Percentiles rank a stretch among this genome's conserved stretches.
Conservation (phyloP, 2,797 vertebrate species). For the Acrossocheilus fasciatus region DNA sequence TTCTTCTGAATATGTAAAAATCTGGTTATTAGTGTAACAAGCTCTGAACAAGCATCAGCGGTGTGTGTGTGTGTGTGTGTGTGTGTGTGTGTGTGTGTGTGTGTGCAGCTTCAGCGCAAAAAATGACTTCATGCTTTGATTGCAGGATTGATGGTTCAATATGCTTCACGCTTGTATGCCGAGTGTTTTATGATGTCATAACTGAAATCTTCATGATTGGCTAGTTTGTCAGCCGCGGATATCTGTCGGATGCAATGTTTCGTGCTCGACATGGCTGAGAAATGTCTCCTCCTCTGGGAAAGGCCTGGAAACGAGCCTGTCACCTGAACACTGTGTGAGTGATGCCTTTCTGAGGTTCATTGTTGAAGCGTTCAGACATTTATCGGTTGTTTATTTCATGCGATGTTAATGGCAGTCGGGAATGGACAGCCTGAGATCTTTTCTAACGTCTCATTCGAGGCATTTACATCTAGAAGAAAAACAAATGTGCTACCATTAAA, state of each 20-base stretch:
- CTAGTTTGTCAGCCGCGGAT: constrained; percentile 17
- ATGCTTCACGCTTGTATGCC: constrained; percentile 12
- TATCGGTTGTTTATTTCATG: constrained; percentile 42
- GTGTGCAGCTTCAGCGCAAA: background rate
- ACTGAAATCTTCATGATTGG: constrained; percentile 17
- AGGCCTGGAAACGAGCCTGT: constrained; percentile 25
- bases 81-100: background rate
- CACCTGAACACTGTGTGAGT: constrained; percentile 32
- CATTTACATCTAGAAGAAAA: constrained; percentile 1
- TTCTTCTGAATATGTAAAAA: background rate
- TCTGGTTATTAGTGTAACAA: background rate
- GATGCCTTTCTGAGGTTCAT: background rate
- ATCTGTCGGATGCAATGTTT: background rate
- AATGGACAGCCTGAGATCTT: constrained; percentile 18
- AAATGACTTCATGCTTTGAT: constrained; percentile 1
- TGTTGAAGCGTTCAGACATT: constrained; percentile 12
- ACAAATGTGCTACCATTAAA: background rate
- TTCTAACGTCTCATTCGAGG: constrained; percentile 7
- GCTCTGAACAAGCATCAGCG: background rate
- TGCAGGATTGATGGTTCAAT: constrained; percentile 22
- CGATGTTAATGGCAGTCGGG: constrained; percentile 38
- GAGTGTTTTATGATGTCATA: constrained; percentile 38
- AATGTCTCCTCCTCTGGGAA: background rate
- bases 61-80: background rate
- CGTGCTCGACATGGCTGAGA: background rate